A percentile compares a stretch with the other conserved stretches of the same genome.
Conservation (phyloP, 2,113 vertebrate genomes). For the Carollia perspicillata region DNA sequence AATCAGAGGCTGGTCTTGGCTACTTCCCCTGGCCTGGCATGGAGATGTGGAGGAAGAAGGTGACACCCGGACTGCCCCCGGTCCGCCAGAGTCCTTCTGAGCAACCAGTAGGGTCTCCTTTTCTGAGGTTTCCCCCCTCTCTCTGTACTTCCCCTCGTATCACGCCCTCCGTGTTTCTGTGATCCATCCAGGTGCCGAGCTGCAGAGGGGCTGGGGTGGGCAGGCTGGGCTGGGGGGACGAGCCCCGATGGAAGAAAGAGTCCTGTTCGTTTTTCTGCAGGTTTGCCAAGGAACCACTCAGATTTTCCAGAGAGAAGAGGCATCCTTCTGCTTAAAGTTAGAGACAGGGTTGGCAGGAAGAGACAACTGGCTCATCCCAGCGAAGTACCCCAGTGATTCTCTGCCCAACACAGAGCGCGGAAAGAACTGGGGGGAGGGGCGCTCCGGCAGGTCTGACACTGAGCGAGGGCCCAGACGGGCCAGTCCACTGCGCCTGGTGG, state of each 20-base stretch:
- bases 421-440: background rate
- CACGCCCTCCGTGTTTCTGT: background rate
- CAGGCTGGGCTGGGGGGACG: background rate
- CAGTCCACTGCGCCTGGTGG: background rate
- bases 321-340: background rate
- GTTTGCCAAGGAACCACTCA: background rate
- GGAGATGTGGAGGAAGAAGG: background rate
- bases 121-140: background rate
- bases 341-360: background rate
- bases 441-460: background rate
- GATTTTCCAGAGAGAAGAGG: background rate
- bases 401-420: too few relatives aligned
- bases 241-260: background rate
- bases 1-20: background rate
- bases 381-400: background rate
- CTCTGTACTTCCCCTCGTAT: background rate
- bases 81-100: background rate
- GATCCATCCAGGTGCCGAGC: background rate
- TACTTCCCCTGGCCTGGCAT: background rate
- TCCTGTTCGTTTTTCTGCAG: background rate
- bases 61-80: background rate
- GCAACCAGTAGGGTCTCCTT: background rate
- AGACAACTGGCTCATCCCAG: too few relatives aligned
- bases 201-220: too few relatives aligned
- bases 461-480: too few relatives aligned